phyloP scores from a whole-genome alignment of 2,113 vertebrate genomes.

The Scalopus aquaticus region DNA sequence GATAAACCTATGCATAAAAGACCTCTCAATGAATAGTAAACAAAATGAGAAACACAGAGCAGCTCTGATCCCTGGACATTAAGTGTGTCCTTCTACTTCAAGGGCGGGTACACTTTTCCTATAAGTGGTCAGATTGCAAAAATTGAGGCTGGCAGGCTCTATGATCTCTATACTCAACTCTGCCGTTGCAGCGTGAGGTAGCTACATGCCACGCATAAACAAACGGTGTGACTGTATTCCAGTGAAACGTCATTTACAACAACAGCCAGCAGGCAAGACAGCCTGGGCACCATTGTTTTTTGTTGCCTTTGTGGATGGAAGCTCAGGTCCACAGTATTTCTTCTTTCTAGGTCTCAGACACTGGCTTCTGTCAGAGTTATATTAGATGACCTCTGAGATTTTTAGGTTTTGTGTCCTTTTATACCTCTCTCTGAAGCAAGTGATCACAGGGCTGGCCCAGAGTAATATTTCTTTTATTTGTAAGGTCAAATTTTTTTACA shows the following conservation, averaged over 20 bases:
- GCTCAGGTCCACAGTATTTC: background rate
- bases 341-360: background rate
- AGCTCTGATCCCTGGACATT: background rate
- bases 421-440: background rate
- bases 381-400: background rate
- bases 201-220: background rate
- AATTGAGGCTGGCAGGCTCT: background rate
- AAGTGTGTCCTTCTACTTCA: background rate
- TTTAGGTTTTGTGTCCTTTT: slow-evolving; percentile 31
- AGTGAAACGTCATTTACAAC: slow-evolving; percentile 21
- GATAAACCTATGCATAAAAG: background rate
- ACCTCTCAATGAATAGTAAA: background rate
- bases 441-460: background rate
- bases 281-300: background rate
- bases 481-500: slow-evolving; percentile 1
- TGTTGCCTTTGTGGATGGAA: background rate
- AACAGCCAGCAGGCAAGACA: background rate
- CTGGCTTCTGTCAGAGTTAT: background rate
- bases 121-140: background rate
- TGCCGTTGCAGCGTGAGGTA: background rate
- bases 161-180: background rate
- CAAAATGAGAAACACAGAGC: background rate
- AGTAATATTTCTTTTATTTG: slow-evolving; percentile 29
- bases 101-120: background rate
- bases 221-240: background rate